These are phyloP conservation scores for Aromia moschata DNA, from an alignment of 2,888 invertebrate genomes.

Conservation along the genomic window DNA sequence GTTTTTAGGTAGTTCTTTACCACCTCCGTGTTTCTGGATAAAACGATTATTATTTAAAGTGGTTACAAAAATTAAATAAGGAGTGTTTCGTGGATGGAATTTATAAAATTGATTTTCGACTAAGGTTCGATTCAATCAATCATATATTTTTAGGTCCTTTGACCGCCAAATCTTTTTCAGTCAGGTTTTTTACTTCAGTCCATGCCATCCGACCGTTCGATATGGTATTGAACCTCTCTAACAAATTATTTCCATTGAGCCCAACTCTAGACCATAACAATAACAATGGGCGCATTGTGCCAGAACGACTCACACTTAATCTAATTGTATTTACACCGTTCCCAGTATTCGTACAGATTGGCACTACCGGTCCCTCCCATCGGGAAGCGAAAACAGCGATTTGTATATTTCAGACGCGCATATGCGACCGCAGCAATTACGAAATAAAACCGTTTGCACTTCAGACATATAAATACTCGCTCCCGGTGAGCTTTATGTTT, in stretches of 20 bases:
- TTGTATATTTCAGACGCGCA: slow-evolving; percentile 54
- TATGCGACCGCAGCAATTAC: slow-evolving; percentile 51
- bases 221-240: slow-evolving; percentile 28
- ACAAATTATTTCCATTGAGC: slow-evolving; percentile 51
- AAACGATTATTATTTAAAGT: no score
- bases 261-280: slow-evolving; percentile 54
- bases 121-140: no score
- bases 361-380: slow-evolving; percentile 30
- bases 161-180: no score
- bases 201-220: slow-evolving; percentile 8
- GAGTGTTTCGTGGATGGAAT: no score
- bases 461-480: slow-evolving; percentile 23
- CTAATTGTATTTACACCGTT: slow-evolving; percentile 58
- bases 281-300: slow-evolving; percentile 57
- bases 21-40: no score
- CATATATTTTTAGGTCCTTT: no score
- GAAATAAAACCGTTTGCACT: slow-evolving; percentile 30
- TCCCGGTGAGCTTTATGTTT: slow-evolving; percentile 21
- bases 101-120: no score
- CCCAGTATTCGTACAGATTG: slow-evolving; percentile 43
- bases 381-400: slow-evolving; percentile 22
- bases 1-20: no score
- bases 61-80: no score
- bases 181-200: no score
- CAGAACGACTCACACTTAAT: slow-evolving; percentile 54